These are phyloP conservation scores for Microtus pennsylvanicus DNA, from an alignment of 2,113 vertebrate genomes.

Conservation along the genomic window DNA sequence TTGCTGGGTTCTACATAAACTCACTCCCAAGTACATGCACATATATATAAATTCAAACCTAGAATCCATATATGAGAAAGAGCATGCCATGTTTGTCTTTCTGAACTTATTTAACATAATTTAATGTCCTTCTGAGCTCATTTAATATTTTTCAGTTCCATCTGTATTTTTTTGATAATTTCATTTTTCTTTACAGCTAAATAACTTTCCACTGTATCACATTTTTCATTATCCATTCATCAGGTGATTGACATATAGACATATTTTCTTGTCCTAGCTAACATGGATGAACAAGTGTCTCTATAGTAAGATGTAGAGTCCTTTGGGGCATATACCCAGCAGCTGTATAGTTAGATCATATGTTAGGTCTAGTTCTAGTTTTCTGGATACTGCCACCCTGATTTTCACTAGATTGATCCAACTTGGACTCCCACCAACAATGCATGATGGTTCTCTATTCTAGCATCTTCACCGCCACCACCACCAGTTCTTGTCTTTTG, in stretches of 20 bases:
- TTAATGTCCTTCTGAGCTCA: background rate
- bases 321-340: background rate
- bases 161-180: background rate
- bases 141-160: background rate
- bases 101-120: background rate
- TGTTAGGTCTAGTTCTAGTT: background rate
- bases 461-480: background rate
- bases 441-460: background rate
- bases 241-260: background rate
- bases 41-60: background rate
- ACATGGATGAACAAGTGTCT: background rate
- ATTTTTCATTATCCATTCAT: background rate
- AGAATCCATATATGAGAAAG: background rate
- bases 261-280: background rate
- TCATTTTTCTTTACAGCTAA: background rate
- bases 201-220: background rate
- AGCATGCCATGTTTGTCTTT: background rate
- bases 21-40: background rate
- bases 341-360: background rate
- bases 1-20: background rate
- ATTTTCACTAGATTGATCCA: background rate
- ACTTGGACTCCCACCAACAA: background rate
- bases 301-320: background rate
- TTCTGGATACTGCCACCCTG: background rate
- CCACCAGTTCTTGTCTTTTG: background rate